Evolutionary conservation across 2,113 vertebrate genomes (phyloP), one percentile per base, ranked within the genome.

Genomic region (rabbit (Oryctolagus cuniculus)): DNA sequence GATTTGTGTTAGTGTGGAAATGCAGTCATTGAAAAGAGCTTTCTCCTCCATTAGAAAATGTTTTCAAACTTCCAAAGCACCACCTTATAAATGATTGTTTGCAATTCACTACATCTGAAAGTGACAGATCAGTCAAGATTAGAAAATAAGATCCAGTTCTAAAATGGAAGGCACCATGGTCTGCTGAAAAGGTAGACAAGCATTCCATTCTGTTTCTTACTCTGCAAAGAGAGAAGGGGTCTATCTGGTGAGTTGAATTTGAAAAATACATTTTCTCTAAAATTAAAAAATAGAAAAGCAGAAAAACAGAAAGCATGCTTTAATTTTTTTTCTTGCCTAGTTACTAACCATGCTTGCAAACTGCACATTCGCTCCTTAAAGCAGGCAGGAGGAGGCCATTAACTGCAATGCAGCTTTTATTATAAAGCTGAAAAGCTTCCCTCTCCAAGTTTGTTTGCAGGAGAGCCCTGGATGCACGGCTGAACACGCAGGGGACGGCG

Each of bases 391-490:
- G 81, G 84, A 94, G 49, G 55, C 83, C 70, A 63, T 72, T 94
- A 92, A 61, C 78, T 90, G 81, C 36, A 90, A 55, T 38, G 82
- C 64, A 90, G 79, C 96, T 31, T 34, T 7, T 38, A 61, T 17
- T 19, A 58, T 72, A 9, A 66, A 36, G 31, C 72, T 80, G 58
- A 73, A 25, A 66, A 75, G 88, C 69, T 84, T 88, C 84, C 24
- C 36, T 89, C 78, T 95, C 69, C 73, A 78, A 53, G 63, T 87
- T 85, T 83, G n/a, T 91, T 89, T 64, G 83, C 77, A 82, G 88
- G 61, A 55, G 79, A 87, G 81, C 93, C 88, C 90, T 86, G 16
- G 34, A 88, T 78, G 77, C 34, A 13, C 27, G 24, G 63, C 93
- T 84, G 73, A 92, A 73, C 69, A 80, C 77, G 51, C 51, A 17